Conservation (phyloP, 1,140 invertebrate genomes). For the Drosophila guanche region DNA sequence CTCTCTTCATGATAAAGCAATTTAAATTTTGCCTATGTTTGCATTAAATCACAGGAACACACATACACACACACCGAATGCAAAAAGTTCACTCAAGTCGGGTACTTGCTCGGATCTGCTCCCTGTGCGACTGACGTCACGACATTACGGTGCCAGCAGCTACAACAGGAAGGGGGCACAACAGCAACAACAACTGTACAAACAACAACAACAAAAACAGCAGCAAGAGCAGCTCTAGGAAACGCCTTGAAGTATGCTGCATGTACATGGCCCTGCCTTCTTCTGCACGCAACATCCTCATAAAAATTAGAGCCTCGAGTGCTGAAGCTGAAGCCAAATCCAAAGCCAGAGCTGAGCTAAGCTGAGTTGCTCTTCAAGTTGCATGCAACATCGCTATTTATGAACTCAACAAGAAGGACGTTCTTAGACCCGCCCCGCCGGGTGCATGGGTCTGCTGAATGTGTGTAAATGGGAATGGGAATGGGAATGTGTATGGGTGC, state of each 20-base stretch:
- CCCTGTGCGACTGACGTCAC: slow-evolving; percentile 27
- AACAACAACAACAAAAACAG: not conserved
- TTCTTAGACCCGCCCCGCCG: slow-evolving; percentile 27
- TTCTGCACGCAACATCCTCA: slow-evolving; percentile 71
- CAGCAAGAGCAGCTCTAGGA: slow-evolving; percentile 7
- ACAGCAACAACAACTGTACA: too few relatives aligned
- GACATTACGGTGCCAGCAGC: slow-evolving; percentile 7
- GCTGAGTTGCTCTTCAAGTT: slow-evolving; percentile 51
- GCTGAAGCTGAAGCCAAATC: slow-evolving; percentile 19
- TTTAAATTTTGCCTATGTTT: slow-evolving; percentile 20
- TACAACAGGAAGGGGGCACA: too few relatives aligned
- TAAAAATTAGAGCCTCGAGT: slow-evolving; percentile 69
- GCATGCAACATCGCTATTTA: slow-evolving; percentile 80
- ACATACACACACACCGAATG: slow-evolving; percentile 15
- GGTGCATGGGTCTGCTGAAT: slow-evolving; percentile 2
- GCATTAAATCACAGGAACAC: slow-evolving; percentile 42
- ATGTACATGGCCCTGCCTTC: slow-evolving; percentile 11
- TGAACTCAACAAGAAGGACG: slow-evolving; percentile 67
- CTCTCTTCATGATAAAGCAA: slow-evolving; percentile 30
- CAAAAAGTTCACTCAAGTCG: slow-evolving; percentile 20
- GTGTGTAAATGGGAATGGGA: too few relatives aligned
- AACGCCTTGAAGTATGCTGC: slow-evolving; percentile 71
- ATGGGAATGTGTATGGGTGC: slow-evolving; percentile 16
- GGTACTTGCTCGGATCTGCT: not conserved
- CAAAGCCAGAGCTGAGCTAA: slow-evolving; percentile 20